Base-by-base conservation (phyloP, 2,113 vertebrate species). In the Penelope pileata region DNA sequence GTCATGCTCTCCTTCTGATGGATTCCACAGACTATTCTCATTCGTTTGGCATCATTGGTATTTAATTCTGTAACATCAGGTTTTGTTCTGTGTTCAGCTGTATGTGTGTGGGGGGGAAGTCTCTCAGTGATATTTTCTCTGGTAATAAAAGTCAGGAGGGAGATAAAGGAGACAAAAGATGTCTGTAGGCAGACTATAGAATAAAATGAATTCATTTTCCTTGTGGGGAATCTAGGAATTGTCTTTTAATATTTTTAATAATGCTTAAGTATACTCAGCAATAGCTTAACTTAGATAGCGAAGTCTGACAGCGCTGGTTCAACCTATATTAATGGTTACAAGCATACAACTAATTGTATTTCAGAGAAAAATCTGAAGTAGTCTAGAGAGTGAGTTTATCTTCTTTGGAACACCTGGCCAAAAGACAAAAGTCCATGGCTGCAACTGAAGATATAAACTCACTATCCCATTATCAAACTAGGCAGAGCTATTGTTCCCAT, bases 31-130 rank as follows among this genome's bases (percentile, higher is more conserved):
- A 36, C 16, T 77, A 67, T 88, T 90, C 69, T 80, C 34, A 40
- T 88, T 72, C 76, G 14, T 63, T 75, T 84, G 85, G 6, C 59
- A 85, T 60, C 47, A 62, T 27, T 6, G 2, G 22, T 66, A 68
- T 69, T 94, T 93, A 36, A 67, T 92, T 60, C 73, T 84, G 23
- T 89, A 89, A 89, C 90, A 26, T 78, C 68, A 78, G 26, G 40
- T 77, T 90, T n/a, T 94, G 53, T 92, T 82, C 82, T 88, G 32
- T n/a, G 59, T 96, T 96, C 77, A 83, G 88, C 64, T 91, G 8
- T 78, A 43, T 48, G 16, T 75, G 40, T 63, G 51, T 83, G 73
- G 68, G 74, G 72, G 43, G 75, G 47, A 92, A 77, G 38, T 17
- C 40, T 87, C 13, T 62, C 34, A 40, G 53, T 90, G 67, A 48